Base-by-base conservation (phyloP, 1,140 invertebrate species). In the Anastrepha obliqua region DNA sequence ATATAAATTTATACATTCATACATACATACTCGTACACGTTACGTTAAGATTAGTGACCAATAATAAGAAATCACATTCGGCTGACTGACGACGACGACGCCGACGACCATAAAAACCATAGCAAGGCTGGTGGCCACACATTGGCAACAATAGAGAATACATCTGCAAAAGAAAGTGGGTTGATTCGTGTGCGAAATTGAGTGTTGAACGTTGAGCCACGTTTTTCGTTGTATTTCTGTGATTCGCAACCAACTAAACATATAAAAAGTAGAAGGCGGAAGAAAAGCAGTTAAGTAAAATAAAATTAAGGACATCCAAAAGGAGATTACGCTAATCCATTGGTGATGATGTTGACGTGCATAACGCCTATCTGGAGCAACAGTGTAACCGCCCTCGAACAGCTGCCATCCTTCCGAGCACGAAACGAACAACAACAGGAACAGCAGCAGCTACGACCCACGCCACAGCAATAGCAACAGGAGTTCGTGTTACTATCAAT, bases 351-450 rank as follows among this genome's bases (percentile, higher is more conserved):
- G 74, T 81, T 81, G 74, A 81, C 44, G 44, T 81, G n/a, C 44
- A 55, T 42, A 81, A 81, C 74, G 74, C 74, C 74, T 81, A 20
- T 29, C 17, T 42, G 74, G n/a, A 81, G 74, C 74, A 81, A 81
- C 74, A 81, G 74, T 81, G 74, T 81, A 81, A 51, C 29, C 55
- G 58, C 29, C 44, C 62, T 51, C 47, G 47, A 64, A 42, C 86
- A 70, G 47, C 65, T 58, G n/a, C 4, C 47, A 20, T 8, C 20
- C 62, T 70, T 70, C 39, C 65, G 11, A 29, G 47, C 20, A 39
- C n/a, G 29, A 20, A 47, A 86, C 17, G 39, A 86, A 47, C 59
- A 65, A 7, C 11, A 65, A 65, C 11, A 65, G n/a, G 0, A 86
- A 42, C 51, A 87, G 60, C 42, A 87, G n/a, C 51, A 39, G 3